These are phyloP conservation scores for Drosophila demipolita DNA, from an alignment of 2,888 invertebrate species.

Conservation along the genomic window DNA sequence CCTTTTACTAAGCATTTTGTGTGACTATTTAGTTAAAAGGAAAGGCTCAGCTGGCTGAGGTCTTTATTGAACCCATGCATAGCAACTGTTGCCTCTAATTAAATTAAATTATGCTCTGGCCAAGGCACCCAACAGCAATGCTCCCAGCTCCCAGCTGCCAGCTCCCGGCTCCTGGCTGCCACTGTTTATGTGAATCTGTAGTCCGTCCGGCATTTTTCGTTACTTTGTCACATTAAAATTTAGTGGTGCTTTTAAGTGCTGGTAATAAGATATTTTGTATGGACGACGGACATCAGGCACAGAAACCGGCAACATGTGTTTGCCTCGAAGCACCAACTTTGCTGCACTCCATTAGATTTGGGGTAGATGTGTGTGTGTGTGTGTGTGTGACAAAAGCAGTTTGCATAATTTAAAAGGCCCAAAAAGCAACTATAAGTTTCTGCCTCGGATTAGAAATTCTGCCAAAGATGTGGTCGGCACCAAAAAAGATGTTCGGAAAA, in stretches of 20 bases:
- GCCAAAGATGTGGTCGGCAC: slow-evolving; percentile 27
- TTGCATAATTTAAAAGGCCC: slow-evolving; percentile 70
- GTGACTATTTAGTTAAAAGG: slow-evolving; percentile 35
- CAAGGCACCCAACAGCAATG: slow-evolving; percentile 10
- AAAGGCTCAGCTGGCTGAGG: slow-evolving; percentile 32
- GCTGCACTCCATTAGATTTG: not conserved
- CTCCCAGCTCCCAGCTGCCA: not conserved
- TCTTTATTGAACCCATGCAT: slow-evolving; percentile 66
- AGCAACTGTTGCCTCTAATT: slow-evolving; percentile 68
- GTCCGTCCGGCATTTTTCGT: slow-evolving; percentile 48
- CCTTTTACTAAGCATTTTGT: slow-evolving; percentile 34
- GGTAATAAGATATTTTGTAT: slow-evolving; percentile 73
- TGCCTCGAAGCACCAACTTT: not conserved
- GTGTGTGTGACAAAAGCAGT: slow-evolving; percentile 47
- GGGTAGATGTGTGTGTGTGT: not conserved
- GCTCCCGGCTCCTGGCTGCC: slow-evolving; percentile 2
- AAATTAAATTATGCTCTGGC: slow-evolving; percentile 71
- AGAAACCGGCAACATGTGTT: slow-evolving; percentile 27
- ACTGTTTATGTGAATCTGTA: not conserved
- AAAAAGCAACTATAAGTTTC: slow-evolving; percentile 66
- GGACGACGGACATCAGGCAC: slow-evolving; percentile 45
- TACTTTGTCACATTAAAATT: slow-evolving; percentile 68
- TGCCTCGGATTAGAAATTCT: slow-evolving; percentile 43
- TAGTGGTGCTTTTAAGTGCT: slow-evolving; percentile 70
- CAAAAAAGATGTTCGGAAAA: not conserved